A percentile compares a stretch with the other conserved stretches of the same genome.
These are phyloP conservation scores for Pterostichus madidus DNA, from an alignment of 2,888 invertebrate genomes.

Conservation along the genomic window DNA sequence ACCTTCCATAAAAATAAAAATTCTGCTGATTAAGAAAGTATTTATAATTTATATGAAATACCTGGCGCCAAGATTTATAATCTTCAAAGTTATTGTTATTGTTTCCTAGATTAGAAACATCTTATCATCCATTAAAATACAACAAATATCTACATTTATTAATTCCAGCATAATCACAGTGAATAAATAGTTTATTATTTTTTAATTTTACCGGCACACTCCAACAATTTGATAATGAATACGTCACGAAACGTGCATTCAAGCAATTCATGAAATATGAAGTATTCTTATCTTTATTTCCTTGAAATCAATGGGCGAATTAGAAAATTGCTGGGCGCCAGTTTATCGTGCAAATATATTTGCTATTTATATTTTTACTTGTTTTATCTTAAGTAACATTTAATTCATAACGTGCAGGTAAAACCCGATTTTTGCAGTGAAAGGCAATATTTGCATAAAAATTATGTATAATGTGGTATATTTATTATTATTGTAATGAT, in stretches of 20 bases:
- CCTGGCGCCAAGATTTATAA: conserved; percentile 52
- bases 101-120: conserved; percentile 28
- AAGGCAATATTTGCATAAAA: no score
- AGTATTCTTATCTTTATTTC: conserved; percentile 31
- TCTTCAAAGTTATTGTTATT: conserved; percentile 36
- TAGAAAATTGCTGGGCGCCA: conserved; percentile 14
- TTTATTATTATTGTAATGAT: no score
- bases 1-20: background rate
- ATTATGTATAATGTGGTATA: no score
- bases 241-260: background rate
- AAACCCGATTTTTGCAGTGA: background rate
- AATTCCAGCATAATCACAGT: background rate
- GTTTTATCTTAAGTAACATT: background rate
- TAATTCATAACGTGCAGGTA: background rate
- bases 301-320: background rate
- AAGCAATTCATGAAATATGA: conserved; percentile 9
- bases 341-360: background rate
- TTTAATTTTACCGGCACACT: conserved; percentile 18
- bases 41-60: conserved; percentile 14
- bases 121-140: conserved; percentile 20
- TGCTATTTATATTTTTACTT: conserved; percentile 11
- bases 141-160: conserved; percentile 31
- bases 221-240: conserved; percentile 9
- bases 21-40: conserved; percentile 3
- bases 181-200: conserved; percentile 6